A percentile compares a stretch with the other conserved stretches of the same genome.
These are phyloP conservation scores for Ciconia stormi DNA, from an alignment of 2,113 vertebrate species.

Conservation along the genomic window DNA sequence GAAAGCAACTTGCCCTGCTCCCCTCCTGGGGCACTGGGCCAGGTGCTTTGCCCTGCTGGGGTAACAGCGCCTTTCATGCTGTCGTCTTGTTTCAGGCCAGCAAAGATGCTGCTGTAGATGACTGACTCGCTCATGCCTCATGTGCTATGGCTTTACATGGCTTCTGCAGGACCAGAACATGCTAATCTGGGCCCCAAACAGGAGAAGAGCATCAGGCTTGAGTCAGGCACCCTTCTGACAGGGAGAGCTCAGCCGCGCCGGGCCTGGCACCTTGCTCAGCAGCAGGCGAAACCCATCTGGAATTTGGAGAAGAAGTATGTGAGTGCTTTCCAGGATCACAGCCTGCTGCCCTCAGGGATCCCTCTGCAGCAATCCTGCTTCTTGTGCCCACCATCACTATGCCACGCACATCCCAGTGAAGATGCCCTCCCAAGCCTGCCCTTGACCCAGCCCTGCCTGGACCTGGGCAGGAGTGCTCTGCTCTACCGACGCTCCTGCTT, in stretches of 20 bases:
- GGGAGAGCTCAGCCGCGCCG: not conserved
- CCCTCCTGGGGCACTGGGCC: not conserved
- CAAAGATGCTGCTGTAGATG: conserved; percentile 27
- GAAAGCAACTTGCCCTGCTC: not conserved
- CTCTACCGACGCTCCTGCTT: conserved; percentile 45
- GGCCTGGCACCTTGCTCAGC: conserved; percentile 13
- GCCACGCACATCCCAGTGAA: not conserved
- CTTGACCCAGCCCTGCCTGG: conserved; percentile 22
- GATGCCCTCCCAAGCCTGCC: not conserved
- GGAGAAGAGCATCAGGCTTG: not conserved
- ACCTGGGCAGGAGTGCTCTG: conserved; percentile 3
- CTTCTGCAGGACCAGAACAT: conserved; percentile 65
- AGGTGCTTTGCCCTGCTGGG: not conserved
- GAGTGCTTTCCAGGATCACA: conserved; percentile 35
- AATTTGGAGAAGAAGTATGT: conserved; percentile 60
- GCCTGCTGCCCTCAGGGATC: conserved; percentile 61
- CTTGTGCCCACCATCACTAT: conserved; percentile 21
- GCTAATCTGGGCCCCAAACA: conserved; percentile 41
- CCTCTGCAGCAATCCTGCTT: conserved; percentile 55
- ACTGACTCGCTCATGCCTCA: not conserved
- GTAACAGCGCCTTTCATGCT: not conserved
- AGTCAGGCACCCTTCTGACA: not conserved
- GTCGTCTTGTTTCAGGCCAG: conserved; percentile 46
- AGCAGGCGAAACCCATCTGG: conserved; percentile 67
- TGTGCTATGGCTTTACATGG: conserved; percentile 76